A percentile compares a stretch with the other conserved stretches of the same genome.
Evolutionary conservation across 2,113 vertebrate genomes (phyloP).

Genomic region (Nematolebias whitei): DNA sequence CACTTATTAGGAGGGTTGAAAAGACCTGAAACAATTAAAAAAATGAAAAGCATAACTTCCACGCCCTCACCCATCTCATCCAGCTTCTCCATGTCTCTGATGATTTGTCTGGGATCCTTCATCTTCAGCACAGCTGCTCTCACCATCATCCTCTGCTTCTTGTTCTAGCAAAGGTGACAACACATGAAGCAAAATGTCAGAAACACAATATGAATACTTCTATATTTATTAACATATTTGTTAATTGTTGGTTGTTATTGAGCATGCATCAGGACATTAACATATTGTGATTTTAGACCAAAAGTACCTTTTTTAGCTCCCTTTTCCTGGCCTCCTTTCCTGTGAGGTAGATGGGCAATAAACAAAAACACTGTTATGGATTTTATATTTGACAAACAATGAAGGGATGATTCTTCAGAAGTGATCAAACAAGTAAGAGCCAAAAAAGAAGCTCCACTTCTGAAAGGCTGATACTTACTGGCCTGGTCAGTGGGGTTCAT

Average conservation of each 20-base stretch:
- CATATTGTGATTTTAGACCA: neutral
- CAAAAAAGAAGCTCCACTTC: neutral
- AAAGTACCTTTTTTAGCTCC: constrained; percentile 94
- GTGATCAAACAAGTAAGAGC: neutral
- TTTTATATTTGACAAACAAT: neutral
- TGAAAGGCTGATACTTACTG: constrained; percentile 83
- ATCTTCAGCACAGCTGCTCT: constrained; percentile 97
- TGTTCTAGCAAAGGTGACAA: constrained; percentile 83
- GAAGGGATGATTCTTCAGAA: neutral
- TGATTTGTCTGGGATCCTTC: constrained; percentile 99
- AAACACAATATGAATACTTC: neutral
- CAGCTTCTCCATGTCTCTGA: constrained; percentile 98
- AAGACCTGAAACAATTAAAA: neutral
- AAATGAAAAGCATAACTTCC: neutral
- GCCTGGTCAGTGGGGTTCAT: constrained; percentile 99
- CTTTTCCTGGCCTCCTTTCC: constrained; percentile 98
- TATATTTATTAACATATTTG: no score
- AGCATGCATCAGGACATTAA: no score
- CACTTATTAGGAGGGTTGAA: neutral
- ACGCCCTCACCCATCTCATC: constrained; percentile 94
- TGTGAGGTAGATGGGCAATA: constrained; percentile 54
- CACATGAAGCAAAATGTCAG: neutral
- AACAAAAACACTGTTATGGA: neutral
- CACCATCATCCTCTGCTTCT: constrained; percentile 99
- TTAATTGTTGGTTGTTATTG: no score